Base-by-base conservation (phyloP, 2,888 invertebrate species). In the Parnassius apollo region DNA sequence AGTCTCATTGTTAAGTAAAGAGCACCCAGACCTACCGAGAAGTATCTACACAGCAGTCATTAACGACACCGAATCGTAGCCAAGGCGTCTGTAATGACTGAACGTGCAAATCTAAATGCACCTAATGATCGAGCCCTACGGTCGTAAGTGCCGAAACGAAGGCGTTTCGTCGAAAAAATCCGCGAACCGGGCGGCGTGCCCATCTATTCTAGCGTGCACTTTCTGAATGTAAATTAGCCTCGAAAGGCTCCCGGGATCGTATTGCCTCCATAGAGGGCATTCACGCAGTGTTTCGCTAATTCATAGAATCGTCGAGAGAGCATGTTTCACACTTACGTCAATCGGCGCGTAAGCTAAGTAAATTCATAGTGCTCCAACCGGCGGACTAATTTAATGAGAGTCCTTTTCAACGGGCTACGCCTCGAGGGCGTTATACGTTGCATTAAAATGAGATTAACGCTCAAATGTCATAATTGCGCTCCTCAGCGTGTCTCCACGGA, bases 351-450 rank as follows among this genome's bases (percentile, higher is more conserved):
- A 80, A 83, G 76, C 78, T 77, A 79, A 82, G 85, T 81, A 78
- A 78, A 77, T 74, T 74, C 75, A 86, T 83, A 87, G 86, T 88
- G 86, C 82, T 84, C 83, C 89, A 90, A 83, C 89, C 87, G 83
- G 83, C 83, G 87, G 78, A 86, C 83, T 88, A 89, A 90, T 90
- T 90, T 90, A 90, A 89, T 88, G 90, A 90, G 86, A 82, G 80
- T 78, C 78, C 83, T 82, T 85, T 87, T 80, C 80, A 83, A 56
- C 71, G 67, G 70, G 74, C 78, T 72, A 71, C 74, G 69, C 72
- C 70, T 70, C 73, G 71, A 71, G 71, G 69, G 73, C 71, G 68
- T 73, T 72, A 73, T 71, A 73, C 74, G 71, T 75, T 67, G 74
- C 76, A 76, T 76, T 76, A 75, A 78, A 78, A 78, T 73, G 71